Conservation (phyloP, 2,888 invertebrate species). For the Drosophila limbata region DNA sequence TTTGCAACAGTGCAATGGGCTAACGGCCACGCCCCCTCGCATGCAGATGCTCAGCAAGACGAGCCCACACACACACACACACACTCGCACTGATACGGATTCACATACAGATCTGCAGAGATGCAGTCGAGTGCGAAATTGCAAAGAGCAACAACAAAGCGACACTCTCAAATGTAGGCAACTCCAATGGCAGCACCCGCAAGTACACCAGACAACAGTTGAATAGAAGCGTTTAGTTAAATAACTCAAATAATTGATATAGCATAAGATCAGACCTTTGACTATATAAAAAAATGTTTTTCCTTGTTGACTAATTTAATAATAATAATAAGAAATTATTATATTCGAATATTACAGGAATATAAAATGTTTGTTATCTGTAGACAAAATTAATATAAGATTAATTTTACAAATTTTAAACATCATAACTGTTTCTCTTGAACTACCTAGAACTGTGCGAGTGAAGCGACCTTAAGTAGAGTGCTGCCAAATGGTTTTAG, state of each 20-base stretch:
- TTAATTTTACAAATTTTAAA: not conserved
- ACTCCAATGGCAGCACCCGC: conserved; percentile 22
- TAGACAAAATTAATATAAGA: not conserved
- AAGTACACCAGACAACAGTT: conserved; percentile 17
- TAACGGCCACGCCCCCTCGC: conserved; percentile 52
- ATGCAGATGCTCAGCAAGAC: conserved; percentile 57
- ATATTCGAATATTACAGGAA: no score
- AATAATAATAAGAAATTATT: no score
- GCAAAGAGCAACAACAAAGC: conserved; percentile 64
- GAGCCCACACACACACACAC: conserved; percentile 27
- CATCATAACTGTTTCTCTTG: conserved; percentile 1
- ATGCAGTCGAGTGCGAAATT: conserved; percentile 78
- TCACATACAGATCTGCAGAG: conserved; percentile 56
- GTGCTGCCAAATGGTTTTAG: conserved; percentile 62
- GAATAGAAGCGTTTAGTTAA: conserved; percentile 5
- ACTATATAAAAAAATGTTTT: no score
- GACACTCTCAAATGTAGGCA: conserved; percentile 58
- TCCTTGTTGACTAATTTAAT: no score
- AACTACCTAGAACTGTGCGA: conserved; percentile 9
- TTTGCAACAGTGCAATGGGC: conserved; percentile 68
- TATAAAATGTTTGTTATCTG: not conserved
- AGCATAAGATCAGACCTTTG: no score
- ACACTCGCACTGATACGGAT: conserved; percentile 26
- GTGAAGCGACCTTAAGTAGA: conserved; percentile 26
- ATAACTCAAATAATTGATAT: not conserved